Percentiles rank a stretch among this genome's conserved stretches.
Conservation (phyloP, 2,888 invertebrate genomes). For the Conistra vaccinii region DNA sequence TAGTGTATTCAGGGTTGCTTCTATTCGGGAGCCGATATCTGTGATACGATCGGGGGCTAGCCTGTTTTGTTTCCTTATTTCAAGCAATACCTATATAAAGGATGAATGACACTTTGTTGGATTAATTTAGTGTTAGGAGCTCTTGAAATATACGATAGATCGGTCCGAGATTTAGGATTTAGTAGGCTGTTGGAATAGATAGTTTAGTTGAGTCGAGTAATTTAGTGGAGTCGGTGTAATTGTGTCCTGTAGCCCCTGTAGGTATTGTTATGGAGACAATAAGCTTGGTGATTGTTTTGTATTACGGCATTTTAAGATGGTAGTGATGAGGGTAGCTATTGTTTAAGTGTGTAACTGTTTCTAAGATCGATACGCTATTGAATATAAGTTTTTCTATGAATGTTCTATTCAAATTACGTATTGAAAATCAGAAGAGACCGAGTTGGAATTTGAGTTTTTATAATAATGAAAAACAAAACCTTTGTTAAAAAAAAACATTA, state of each 20-base stretch:
- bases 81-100: constrained; percentile 65
- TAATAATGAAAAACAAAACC: not conserved
- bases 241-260: constrained; percentile 30
- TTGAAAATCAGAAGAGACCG: not conserved
- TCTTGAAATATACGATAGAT: constrained; percentile 51
- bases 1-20: constrained; percentile 66
- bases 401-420: not conserved
- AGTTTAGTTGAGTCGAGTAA: constrained; percentile 37
- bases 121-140: constrained; percentile 68
- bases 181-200: constrained; percentile 20
- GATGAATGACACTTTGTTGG: constrained; percentile 70
- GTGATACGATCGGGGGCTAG: constrained; percentile 77
- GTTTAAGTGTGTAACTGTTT: constrained; percentile 29
- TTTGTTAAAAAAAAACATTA: not conserved
- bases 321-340: constrained; percentile 60
- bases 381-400: not conserved
- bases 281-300: constrained; percentile 50
- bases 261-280: constrained; percentile 55
- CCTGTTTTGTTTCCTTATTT: constrained; percentile 84
- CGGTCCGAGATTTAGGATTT: constrained; percentile 45
- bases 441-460: not conserved
- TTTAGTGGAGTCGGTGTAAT: constrained; percentile 42
- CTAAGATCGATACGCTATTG: constrained; percentile 28
- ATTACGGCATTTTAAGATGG: constrained; percentile 55
- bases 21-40: constrained; percentile 65